Percentiles rank a stretch among this genome's conserved stretches.
These are phyloP conservation scores for Lepilemur ruficaudatus DNA, from an alignment of 2,797 vertebrate species.

Conservation along the genomic window DNA sequence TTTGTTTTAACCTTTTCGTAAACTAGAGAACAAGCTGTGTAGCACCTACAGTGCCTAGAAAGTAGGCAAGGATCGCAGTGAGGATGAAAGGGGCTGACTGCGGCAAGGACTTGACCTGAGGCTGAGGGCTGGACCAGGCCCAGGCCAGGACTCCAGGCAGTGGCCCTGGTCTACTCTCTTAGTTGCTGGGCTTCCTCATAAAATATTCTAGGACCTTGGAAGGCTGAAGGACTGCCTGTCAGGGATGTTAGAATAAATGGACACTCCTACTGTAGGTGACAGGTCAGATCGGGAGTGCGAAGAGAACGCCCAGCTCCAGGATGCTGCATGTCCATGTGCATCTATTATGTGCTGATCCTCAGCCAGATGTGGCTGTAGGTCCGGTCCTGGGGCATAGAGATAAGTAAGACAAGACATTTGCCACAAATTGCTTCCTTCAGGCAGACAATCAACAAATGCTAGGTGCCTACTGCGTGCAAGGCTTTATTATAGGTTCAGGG, in stretches of 20 bases:
- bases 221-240: neutral
- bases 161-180: neutral
- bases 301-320: neutral
- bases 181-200: neutral
- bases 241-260: neutral
- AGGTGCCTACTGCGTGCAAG: neutral
- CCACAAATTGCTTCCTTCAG: neutral
- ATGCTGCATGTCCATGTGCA: fast-evolving
- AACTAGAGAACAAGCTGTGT: neutral
- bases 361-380: neutral
- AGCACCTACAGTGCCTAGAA: neutral
- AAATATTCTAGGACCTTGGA: neutral
- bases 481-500: neutral
- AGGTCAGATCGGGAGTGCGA: neutral
- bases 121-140: neutral
- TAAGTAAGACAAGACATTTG: neutral
- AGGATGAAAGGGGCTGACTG: too few species aligned
- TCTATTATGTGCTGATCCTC: neutral
- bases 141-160: neutral
- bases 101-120: neutral
- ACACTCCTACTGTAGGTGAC: neutral
- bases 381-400: neutral
- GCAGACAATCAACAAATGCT: neutral
- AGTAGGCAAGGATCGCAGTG: fast-evolving
- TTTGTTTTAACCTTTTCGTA: neutral